phyloP scores from a whole-genome alignment of 2,888 invertebrate species.

The Neoitamus cyanurus region DNA sequence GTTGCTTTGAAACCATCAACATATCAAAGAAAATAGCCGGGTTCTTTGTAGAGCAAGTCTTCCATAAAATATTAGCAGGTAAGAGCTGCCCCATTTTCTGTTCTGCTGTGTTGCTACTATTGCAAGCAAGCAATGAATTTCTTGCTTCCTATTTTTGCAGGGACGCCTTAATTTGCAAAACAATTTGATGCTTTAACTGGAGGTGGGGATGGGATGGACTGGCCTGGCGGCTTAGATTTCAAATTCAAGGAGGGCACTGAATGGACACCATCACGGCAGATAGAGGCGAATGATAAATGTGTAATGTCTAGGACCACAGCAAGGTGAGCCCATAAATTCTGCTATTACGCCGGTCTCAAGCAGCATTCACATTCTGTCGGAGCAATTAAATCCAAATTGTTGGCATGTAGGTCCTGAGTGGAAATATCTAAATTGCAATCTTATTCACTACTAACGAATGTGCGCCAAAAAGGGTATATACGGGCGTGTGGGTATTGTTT shows the following conservation, averaged over 20 bases:
- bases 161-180: slow-evolving; percentile 33
- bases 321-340: slow-evolving; percentile 36
- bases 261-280: slow-evolving; percentile 31
- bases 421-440: slow-evolving; percentile 51
- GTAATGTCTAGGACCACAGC: slow-evolving; percentile 16
- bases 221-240: neutral
- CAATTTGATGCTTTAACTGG: slow-evolving; percentile 21
- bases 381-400: slow-evolving; percentile 52
- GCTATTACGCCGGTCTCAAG: neutral
- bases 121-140: slow-evolving; percentile 5
- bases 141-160: neutral
- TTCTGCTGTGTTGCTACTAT: neutral
- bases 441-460: slow-evolving; percentile 48
- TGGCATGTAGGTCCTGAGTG: slow-evolving; percentile 50
- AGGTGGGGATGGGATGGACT: neutral
- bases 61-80: slow-evolving; percentile 12
- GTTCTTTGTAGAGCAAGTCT: neutral
- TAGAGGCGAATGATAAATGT: slow-evolving; percentile 38
- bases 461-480: slow-evolving; percentile 42
- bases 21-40: neutral
- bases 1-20: neutral
- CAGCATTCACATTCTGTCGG: slow-evolving; percentile 42
- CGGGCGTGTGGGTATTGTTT: slow-evolving; percentile 43
- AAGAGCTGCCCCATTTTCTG: neutral
- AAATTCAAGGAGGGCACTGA: slow-evolving; percentile 14